Evolutionary conservation across 2,113 vertebrate species (phyloP).

Genomic region (Mola mola): DNA sequence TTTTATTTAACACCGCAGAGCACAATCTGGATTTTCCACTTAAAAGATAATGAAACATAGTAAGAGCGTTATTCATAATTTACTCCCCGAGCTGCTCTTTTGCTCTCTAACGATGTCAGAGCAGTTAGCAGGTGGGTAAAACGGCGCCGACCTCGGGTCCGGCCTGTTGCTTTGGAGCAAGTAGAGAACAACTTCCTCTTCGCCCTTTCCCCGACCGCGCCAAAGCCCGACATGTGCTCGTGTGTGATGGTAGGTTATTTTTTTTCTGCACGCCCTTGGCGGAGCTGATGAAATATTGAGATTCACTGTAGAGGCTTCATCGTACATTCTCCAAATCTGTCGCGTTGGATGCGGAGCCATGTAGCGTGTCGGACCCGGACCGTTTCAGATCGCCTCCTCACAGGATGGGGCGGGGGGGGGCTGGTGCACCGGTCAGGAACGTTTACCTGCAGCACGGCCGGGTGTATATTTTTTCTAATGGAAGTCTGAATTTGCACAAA

Average conservation of each 20-base stretch:
- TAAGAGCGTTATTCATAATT: constrained; percentile 33
- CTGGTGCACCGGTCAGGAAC: constrained; percentile 21
- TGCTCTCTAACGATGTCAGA: not conserved
- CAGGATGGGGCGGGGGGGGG: not conserved
- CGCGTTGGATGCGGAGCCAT: constrained; percentile 61
- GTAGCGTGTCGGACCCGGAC: constrained; percentile 28
- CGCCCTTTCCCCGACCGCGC: constrained; percentile 4
- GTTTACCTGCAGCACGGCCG: too few relatives aligned
- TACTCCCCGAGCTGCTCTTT: not conserved
- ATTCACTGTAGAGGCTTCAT: constrained; percentile 62
- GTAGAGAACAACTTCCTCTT: constrained; percentile 22
- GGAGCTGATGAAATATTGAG: constrained; percentile 71
- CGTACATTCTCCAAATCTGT: constrained; percentile 69
- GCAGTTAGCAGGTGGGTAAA: not conserved
- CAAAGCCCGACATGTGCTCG: constrained; percentile 15
- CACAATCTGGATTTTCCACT: constrained; percentile 4
- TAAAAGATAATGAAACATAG: constrained; percentile 18
- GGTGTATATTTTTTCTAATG: not conserved
- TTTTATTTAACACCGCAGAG: constrained; percentile 17
- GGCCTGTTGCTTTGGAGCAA: constrained; percentile 49
- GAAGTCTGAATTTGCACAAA: too few relatives aligned
- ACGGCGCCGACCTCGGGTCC: not conserved
- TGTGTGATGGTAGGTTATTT: constrained; percentile 33
- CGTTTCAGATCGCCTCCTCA: not conserved
- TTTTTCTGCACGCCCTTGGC: constrained; percentile 44